Percentiles rank a stretch among this genome's conserved stretches.
Conservation (phyloP, 2,888 invertebrate species). For the Perizoma affinitatum region DNA sequence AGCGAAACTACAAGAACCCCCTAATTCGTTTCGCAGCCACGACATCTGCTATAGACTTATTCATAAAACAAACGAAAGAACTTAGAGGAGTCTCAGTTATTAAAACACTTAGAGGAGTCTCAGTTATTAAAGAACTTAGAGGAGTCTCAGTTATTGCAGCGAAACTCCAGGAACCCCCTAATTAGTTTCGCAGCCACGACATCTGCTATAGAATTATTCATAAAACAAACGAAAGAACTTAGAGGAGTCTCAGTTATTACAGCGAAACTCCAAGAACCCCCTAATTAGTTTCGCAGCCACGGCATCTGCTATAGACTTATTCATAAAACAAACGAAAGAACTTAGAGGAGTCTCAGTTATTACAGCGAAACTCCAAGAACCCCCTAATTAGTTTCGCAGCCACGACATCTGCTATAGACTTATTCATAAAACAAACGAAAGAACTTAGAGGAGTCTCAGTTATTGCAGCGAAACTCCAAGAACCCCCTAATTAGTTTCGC, state of each 20-base stretch:
- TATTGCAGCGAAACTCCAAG: too few relatives aligned
- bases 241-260: too few relatives aligned
- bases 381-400: constrained; percentile 5
- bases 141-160: too few relatives aligned
- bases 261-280: not conserved
- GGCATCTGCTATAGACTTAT: constrained; percentile 21
- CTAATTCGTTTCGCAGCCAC: constrained; percentile 5
- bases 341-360: too few relatives aligned
- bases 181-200: constrained; percentile 11
- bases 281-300: constrained; percentile 5
- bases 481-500: constrained; percentile 6
- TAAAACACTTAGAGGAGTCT: too few relatives aligned
- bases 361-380: not conserved
- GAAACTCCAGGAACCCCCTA: not conserved
- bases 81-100: too few relatives aligned
- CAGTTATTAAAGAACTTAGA: too few relatives aligned
- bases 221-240: constrained; percentile 29
- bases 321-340: constrained; percentile 28
- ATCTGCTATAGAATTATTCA: constrained; percentile 22
- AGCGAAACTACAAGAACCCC: not conserved
- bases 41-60: constrained; percentile 22
- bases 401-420: constrained; percentile 18
- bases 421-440: constrained; percentile 30
- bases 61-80: constrained; percentile 28
- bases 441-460: not conserved